phyloP scores from a whole-genome alignment of 1,140 invertebrate species.

The Lordiphosa clarofinis region DNA sequence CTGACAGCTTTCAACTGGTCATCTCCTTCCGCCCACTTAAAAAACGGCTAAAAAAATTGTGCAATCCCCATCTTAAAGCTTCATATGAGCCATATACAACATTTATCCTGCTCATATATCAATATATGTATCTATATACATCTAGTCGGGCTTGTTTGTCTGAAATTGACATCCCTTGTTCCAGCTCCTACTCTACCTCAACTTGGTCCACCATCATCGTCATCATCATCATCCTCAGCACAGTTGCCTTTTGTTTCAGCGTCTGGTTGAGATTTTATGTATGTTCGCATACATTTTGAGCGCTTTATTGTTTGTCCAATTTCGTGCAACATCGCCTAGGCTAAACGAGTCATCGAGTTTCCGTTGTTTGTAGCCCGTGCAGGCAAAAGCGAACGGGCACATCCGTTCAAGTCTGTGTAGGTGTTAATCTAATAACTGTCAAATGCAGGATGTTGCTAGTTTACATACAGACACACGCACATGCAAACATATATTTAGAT shows the following conservation, averaged over 20 bases:
- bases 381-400: background rate
- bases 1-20: slow-evolving; percentile 66
- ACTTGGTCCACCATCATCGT: slow-evolving; percentile 22
- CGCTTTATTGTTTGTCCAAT: slow-evolving; percentile 74
- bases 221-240: slow-evolving; percentile 8
- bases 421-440: slow-evolving; percentile 77
- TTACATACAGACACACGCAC: slow-evolving; percentile 11
- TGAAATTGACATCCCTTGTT: slow-evolving; percentile 70
- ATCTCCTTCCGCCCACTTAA: slow-evolving; percentile 41
- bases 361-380: slow-evolving; percentile 31
- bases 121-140: slow-evolving; percentile 35
- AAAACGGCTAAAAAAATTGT: slow-evolving; percentile 41
- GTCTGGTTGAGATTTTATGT: slow-evolving; percentile 66
- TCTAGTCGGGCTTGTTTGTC: slow-evolving; percentile 58
- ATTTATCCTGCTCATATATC: slow-evolving; percentile 56
- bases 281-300: slow-evolving; percentile 65
- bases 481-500: background rate
- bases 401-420: slow-evolving; percentile 29
- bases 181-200: background rate
- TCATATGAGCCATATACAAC: slow-evolving; percentile 31
- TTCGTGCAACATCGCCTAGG: slow-evolving; percentile 55
- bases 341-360: slow-evolving; percentile 58
- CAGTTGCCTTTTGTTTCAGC: slow-evolving; percentile 58
- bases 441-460: slow-evolving; percentile 63
- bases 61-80: slow-evolving; percentile 58